Evolutionary conservation across 2,888 invertebrate genomes (phyloP).

Genomic region (Papilio protenor): DNA sequence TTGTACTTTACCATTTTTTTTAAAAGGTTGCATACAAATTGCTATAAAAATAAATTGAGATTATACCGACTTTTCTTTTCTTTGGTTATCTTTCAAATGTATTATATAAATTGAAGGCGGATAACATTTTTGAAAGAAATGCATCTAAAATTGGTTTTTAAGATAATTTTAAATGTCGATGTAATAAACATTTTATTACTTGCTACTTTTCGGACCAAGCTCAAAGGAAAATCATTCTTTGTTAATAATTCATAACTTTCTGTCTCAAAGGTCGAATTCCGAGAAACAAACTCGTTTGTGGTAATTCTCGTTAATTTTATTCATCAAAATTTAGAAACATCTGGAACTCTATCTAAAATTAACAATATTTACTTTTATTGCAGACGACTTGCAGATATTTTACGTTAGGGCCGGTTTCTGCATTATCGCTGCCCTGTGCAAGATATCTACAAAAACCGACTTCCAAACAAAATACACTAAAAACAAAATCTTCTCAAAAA

Average conservation of each 20-base stretch:
- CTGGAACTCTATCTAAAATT: neutral
- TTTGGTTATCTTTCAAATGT: too few relatives aligned
- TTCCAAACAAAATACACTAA: too few relatives aligned
- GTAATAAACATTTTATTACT: neutral
- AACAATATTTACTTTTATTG: neutral
- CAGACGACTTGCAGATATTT: neutral
- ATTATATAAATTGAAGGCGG: too few relatives aligned
- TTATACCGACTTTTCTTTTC: too few relatives aligned
- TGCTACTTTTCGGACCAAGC: neutral
- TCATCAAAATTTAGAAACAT: slow-evolving; percentile 14
- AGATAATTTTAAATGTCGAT: neutral
- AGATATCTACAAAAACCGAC: too few relatives aligned
- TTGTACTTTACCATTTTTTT: neutral
- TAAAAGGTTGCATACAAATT: neutral
- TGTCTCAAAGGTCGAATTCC: slow-evolving; percentile 7
- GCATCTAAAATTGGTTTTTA: neutral
- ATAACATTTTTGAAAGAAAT: too few relatives aligned
- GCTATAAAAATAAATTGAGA: too few relatives aligned
- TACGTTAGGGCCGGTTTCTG: neutral
- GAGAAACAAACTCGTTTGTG: slow-evolving; percentile 8
- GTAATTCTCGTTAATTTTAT: slow-evolving; percentile 15
- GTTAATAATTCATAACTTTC: slow-evolving; percentile 9
- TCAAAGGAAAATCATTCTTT: slow-evolving; percentile 10
- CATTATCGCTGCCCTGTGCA: too few relatives aligned
- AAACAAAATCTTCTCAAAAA: too few relatives aligned